Conservation (phyloP, 2,888 invertebrate species). For the Willowsia nigromaculata region DNA sequence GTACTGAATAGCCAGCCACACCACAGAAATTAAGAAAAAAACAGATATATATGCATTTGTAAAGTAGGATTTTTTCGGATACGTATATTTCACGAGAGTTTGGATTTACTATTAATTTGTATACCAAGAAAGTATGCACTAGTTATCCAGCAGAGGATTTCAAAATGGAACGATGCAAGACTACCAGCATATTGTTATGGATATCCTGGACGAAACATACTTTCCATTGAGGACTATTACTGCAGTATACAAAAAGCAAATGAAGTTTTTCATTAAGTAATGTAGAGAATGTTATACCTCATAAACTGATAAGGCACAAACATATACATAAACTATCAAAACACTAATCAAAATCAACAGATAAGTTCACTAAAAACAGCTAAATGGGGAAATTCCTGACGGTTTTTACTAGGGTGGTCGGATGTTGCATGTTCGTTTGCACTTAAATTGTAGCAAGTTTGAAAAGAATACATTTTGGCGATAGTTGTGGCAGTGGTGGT, state of each 20-base stretch:
- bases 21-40: background rate
- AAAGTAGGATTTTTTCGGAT: background rate
- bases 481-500: background rate
- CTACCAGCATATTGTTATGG: too few relatives aligned
- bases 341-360: slow-evolving; percentile 26
- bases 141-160: too few relatives aligned
- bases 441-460: background rate
- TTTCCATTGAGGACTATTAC: too few relatives aligned
- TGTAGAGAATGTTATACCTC: background rate
- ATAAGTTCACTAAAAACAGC: background rate
- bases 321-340: background rate
- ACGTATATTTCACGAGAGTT: background rate
- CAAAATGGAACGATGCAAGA: too few relatives aligned
- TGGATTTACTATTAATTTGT: background rate
- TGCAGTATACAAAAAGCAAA: background rate
- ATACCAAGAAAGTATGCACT: background rate
- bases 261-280: background rate
- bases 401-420: background rate
- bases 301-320: background rate
- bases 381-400: background rate
- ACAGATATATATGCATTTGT: background rate
- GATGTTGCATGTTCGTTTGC: background rate
- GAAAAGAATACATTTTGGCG: background rate
- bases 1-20: background rate
- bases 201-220: too few relatives aligned